These are phyloP conservation scores for Nasonia oneida DNA, from an alignment of 2,888 invertebrate species.

Conservation along the genomic window DNA sequence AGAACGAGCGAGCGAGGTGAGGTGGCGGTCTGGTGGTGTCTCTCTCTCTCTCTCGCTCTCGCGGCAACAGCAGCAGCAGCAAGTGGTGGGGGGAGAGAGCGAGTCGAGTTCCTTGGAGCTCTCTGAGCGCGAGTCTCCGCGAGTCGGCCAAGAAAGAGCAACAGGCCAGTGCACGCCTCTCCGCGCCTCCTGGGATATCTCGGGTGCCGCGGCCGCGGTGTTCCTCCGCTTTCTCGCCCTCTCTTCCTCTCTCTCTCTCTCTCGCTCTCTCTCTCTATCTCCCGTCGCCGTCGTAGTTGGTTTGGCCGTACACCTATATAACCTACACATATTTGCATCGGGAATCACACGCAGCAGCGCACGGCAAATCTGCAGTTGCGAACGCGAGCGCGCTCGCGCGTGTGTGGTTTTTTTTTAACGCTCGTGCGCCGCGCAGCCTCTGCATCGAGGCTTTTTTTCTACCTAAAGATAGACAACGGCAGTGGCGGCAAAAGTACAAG, in stretches of 20 bases:
- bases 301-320: not conserved
- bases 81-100: constrained; percentile 19
- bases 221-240: constrained; percentile 41
- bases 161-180: constrained; percentile 70
- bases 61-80: not conserved
- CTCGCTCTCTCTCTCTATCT: not conserved
- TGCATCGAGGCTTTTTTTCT: constrained; percentile 1
- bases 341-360: not conserved
- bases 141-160: constrained; percentile 71
- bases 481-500: not conserved
- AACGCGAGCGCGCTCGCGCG: not conserved
- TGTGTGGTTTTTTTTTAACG: not conserved
- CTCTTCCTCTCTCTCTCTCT: not conserved
- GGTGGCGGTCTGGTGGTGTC: not conserved
- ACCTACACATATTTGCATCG: not conserved
- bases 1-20: not conserved
- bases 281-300: not conserved
- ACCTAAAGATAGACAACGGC: constrained; percentile 41
- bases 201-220: constrained; percentile 64
- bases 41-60: not conserved
- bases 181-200: constrained; percentile 64
- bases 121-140: constrained; percentile 63
- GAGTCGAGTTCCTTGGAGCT: constrained; percentile 18
- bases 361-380: not conserved
- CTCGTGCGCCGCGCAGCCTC: not conserved